phyloP scores from a whole-genome alignment of 1,140 invertebrate genomes.

The Telenomus remus region DNA sequence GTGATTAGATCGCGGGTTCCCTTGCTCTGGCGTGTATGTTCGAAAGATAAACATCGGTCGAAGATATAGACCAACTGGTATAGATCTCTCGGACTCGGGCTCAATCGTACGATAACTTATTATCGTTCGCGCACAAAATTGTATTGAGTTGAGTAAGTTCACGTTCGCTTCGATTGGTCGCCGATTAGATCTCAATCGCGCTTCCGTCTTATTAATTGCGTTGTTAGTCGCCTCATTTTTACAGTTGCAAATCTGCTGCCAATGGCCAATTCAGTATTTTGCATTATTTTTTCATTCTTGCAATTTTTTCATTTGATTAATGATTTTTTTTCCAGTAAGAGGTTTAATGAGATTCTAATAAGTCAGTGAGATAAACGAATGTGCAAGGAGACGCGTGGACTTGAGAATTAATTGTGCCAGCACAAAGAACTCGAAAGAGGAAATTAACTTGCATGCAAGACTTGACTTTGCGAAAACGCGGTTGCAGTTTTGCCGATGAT shows the following conservation, averaged over 20 bases:
- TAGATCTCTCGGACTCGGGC: neutral
- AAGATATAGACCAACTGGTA: constrained; percentile 3
- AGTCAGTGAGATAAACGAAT: too few species aligned
- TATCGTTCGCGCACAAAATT: constrained; percentile 29
- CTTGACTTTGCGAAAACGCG: constrained; percentile 5
- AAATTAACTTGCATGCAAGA: constrained; percentile 15
- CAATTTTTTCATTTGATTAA: too few species aligned
- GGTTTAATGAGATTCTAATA: too few species aligned
- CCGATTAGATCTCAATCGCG: constrained; percentile 33
- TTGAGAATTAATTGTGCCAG: too few species aligned
- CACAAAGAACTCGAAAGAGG: constrained; percentile 17
- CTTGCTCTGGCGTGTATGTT: constrained; percentile 8
- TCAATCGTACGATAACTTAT: constrained; percentile 18
- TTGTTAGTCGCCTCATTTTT: constrained; percentile 8
- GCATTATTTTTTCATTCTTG: neutral
- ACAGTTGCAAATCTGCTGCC: neutral
- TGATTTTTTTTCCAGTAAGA: too few species aligned
- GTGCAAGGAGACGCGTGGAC: too few species aligned
- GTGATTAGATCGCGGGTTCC: constrained; percentile 21
- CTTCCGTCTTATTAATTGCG: constrained; percentile 30
- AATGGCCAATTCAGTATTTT: neutral
- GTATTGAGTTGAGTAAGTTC: constrained; percentile 11
- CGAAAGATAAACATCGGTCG: constrained; percentile 16
- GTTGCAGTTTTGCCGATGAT: constrained; percentile 16
- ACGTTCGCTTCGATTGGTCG: constrained; percentile 10